Conservation (phyloP, 2,113 vertebrate species). For the Alexandromys fortis region DNA sequence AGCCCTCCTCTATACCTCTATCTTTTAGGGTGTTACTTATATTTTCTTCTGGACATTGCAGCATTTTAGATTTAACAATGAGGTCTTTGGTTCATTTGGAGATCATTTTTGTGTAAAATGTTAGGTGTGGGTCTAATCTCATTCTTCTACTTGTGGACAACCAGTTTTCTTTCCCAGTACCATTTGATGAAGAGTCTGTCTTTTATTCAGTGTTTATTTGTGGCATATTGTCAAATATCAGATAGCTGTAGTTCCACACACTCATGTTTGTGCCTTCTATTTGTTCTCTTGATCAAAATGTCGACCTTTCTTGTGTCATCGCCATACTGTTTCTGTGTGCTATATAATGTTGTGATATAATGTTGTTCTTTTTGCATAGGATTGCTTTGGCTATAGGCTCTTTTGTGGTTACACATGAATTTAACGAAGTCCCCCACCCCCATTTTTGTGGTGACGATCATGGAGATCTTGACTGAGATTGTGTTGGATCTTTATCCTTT, state of each 20-base stretch:
- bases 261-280: background rate
- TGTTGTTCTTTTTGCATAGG: background rate
- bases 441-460: background rate
- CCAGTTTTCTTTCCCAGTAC: background rate
- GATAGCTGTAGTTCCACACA: background rate
- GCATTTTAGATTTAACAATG: background rate
- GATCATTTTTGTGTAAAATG: background rate
- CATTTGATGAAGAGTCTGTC: background rate
- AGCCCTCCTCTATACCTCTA: background rate
- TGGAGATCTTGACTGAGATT: background rate
- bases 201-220: background rate
- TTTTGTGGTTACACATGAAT: background rate
- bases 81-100: background rate
- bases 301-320: no score
- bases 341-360: background rate
- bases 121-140: background rate
- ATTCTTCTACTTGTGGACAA: background rate
- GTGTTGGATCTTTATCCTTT: background rate
- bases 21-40: background rate
- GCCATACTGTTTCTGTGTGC: background rate
- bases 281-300: background rate
- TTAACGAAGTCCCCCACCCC: background rate
- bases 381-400: background rate
- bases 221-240: background rate
- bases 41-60: background rate